Conservation (phyloP, 1,140 invertebrate genomes). For the Drosophila novamexicana region DNA sequence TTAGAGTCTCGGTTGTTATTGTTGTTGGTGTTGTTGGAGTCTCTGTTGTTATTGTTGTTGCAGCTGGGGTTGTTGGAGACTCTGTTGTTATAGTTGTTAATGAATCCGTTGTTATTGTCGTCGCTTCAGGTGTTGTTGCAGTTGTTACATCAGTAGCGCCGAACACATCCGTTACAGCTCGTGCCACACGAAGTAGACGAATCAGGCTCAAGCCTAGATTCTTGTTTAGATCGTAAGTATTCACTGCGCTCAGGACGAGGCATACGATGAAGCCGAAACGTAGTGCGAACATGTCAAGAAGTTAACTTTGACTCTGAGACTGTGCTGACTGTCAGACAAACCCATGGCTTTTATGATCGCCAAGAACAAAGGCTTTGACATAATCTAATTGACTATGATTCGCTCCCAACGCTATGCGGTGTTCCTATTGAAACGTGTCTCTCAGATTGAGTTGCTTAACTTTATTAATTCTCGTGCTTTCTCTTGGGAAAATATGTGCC, state of each 20-base stretch:
- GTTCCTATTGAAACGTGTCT: conserved; percentile 1
- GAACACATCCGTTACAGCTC: background rate
- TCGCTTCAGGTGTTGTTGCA: background rate
- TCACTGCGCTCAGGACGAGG: background rate
- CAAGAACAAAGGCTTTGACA: background rate
- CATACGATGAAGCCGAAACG: background rate
- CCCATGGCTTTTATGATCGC: background rate
- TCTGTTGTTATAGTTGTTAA: background rate
- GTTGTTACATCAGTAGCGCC: background rate
- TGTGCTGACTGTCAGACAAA: background rate
- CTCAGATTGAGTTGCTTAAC: background rate
- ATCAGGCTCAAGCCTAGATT: background rate
- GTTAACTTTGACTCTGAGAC: background rate
- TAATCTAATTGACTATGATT: background rate
- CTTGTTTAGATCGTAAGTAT: background rate
- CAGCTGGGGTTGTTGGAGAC: background rate
- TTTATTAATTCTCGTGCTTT: background rate
- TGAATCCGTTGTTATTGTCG: background rate
- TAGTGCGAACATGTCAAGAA: conserved; percentile 3
- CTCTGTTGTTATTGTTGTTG: background rate
- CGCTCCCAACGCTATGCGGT: background rate
- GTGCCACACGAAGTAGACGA: background rate
- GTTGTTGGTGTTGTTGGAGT: background rate
- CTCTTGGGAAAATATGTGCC: background rate
- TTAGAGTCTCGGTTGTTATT: background rate